Base-by-base conservation (phyloP, 2,113 vertebrate genomes). In the Eolophus roseicapilla region DNA sequence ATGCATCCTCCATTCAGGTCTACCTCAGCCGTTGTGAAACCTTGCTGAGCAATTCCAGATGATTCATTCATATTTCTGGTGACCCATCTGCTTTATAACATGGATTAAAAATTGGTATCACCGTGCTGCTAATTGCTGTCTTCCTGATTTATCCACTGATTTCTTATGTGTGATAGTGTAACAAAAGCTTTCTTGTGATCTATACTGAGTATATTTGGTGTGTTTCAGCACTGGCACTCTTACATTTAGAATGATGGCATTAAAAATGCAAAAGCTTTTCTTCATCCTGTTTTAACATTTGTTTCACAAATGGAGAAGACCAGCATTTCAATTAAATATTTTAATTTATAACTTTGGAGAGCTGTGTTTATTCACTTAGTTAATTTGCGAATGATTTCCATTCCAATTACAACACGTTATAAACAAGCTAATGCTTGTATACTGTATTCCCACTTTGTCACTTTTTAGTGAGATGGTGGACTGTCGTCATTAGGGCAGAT, bases 281-380 rank as follows among this genome's bases (percentile, higher is more conserved):
- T 79, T 89, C 83, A 81, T 64, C 31, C 35, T 71, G 20, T 81
- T 89, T 91, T 35, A 76, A 28, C 35, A 65, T 59, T 95, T 85
- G 21, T 93, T 87, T 92, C 84, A 89, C 52, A 95, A 89, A 69
- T 17, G 6, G 55, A 7, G 17, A 86, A 89, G 65, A 80, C 47
- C 63, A 59, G 59, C 4, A 0, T 91, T 94, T 95, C 53, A 85
- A 85, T 49, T 85, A 49, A 69, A 28, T 80, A 49, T 71, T 95
- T 95, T 85, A 90, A 94, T 95, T 91, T 92, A 80, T 63, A 43
- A 69, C 84, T 82, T 87, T 28, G 52, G 59, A 87, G 87, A 69
- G 31, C 65, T 79, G 37, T 88, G 75, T 90, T 95, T 94, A 79
- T 94, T 92, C 78, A 85, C 74, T 95, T 93, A 83, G 41, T 76